Conservation (phyloP, 1,140 invertebrate species). For the Sminthurinus signatus region DNA sequence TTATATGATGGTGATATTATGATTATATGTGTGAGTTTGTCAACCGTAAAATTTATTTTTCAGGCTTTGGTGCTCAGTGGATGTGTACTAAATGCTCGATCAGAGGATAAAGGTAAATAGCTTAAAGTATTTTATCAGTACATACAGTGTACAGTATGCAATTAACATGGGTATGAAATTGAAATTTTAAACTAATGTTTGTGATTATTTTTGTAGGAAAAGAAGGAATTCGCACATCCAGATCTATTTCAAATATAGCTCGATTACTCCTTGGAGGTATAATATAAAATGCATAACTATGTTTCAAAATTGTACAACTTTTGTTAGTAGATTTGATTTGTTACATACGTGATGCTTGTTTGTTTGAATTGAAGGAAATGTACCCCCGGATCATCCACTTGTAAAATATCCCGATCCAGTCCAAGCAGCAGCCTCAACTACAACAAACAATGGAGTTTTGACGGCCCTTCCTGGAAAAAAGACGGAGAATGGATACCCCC, state of each 20-base stretch:
- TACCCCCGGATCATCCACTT: conserved; percentile 38
- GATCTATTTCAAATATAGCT: conserved; percentile 37
- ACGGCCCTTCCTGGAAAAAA: conserved; percentile 31
- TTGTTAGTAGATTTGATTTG: not conserved
- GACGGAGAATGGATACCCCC: not conserved
- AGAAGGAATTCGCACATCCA: not conserved
- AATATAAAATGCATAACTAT: not conserved
- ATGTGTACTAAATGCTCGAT: no score
- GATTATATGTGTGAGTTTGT: no score
- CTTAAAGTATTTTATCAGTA: no score
- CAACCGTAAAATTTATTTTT: no score
- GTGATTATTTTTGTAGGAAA: no score
- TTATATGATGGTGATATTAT: no score
- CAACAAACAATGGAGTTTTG: conserved; percentile 20
- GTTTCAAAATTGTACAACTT: not conserved
- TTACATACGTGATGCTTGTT: not conserved
- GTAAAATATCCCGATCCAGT: conserved; percentile 38
- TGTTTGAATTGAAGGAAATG: conserved; percentile 27
- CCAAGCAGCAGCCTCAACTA: not conserved
- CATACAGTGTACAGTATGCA: no score
- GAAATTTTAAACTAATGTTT: no score
- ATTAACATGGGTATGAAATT: no score
- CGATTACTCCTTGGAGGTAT: conserved; percentile 38
- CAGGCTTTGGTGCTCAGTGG: no score
- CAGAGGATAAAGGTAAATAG: no score